Evolutionary conservation across 2,888 invertebrate species (phyloP).

Genomic region (Megastigmus dorsalis): DNA sequence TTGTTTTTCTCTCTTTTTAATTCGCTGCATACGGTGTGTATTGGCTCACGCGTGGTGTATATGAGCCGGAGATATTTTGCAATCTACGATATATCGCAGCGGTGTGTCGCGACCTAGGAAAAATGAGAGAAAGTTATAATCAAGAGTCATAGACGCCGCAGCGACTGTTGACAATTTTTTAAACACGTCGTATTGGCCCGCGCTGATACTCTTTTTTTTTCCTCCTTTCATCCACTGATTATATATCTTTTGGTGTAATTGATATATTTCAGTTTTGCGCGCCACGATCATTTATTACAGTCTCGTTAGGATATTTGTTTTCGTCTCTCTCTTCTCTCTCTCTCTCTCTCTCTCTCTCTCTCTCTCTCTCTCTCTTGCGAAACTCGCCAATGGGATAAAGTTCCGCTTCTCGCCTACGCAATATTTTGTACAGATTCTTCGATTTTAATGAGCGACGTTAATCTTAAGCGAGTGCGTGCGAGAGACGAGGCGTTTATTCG

Average conservation of each 20-base stretch:
- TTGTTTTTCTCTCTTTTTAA: not conserved
- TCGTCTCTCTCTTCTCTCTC: too few species aligned
- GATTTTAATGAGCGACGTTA: conserved; percentile 12
- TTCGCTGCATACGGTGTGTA: too few species aligned
- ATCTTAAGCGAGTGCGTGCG: not conserved
- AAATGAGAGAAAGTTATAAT: conserved; percentile 11
- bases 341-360: too few species aligned
- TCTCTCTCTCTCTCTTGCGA: too few species aligned
- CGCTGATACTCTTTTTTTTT: not conserved
- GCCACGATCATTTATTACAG: not conserved
- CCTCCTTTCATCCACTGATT: not conserved
- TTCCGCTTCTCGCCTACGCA: conserved; percentile 3
- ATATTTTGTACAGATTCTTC: not conserved
- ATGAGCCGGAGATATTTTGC: not conserved
- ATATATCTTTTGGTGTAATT: conserved; percentile 21
- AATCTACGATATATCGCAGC: not conserved
- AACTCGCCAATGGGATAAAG: not conserved
- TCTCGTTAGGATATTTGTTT: not conserved
- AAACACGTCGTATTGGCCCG: too few species aligned
- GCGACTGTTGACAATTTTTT: conserved; percentile 2
- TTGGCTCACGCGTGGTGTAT: not conserved
- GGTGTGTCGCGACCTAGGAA: conserved; percentile 2
- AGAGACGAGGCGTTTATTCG: conserved; percentile 16
- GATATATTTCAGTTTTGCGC: not conserved
- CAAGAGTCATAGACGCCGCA: not conserved